phyloP scores from a whole-genome alignment of 2,113 vertebrate species.

The Myotis lucifugus region DNA sequence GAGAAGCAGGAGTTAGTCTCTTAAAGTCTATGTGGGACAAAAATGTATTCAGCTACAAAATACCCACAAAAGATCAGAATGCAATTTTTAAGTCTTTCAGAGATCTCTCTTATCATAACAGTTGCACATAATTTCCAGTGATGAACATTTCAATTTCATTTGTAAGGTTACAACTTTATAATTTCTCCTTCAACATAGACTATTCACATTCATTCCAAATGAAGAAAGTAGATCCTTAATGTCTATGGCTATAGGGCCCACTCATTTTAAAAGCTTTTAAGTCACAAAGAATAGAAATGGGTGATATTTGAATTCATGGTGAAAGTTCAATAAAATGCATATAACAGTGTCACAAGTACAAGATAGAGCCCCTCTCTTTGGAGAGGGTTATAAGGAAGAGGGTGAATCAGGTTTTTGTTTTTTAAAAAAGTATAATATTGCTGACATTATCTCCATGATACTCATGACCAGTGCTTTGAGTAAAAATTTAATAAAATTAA shows the following conservation, averaged over 20 bases:
- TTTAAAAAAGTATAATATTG: conserved; percentile 77
- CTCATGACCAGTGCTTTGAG: conserved; percentile 82
- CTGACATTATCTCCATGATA: conserved; percentile 79
- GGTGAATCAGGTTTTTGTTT: conserved; percentile 49
- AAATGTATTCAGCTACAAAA: conserved; percentile 36
- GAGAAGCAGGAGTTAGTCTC: conserved; percentile 50
- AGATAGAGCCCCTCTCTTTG: neutral
- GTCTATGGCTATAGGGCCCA: neutral
- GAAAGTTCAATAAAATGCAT: neutral
- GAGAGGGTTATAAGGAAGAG: conserved; percentile 46
- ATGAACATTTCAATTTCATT: conserved; percentile 13
- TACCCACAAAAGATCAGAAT: neutral
- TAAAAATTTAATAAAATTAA: conserved; percentile 90
- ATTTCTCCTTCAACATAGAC: neutral
- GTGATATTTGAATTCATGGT: neutral
- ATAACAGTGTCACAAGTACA: neutral
- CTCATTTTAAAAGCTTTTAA: neutral
- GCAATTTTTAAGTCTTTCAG: conserved; percentile 18
- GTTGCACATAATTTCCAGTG: neutral
- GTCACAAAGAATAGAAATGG: neutral
- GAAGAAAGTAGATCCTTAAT: neutral
- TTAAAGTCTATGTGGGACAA: neutral
- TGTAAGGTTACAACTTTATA: neutral
- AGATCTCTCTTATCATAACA: neutral
- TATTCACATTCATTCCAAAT: neutral